These are phyloP conservation scores for Eutrigla gurnardus DNA, from an alignment of 2,797 vertebrate species.

Conservation along the genomic window DNA sequence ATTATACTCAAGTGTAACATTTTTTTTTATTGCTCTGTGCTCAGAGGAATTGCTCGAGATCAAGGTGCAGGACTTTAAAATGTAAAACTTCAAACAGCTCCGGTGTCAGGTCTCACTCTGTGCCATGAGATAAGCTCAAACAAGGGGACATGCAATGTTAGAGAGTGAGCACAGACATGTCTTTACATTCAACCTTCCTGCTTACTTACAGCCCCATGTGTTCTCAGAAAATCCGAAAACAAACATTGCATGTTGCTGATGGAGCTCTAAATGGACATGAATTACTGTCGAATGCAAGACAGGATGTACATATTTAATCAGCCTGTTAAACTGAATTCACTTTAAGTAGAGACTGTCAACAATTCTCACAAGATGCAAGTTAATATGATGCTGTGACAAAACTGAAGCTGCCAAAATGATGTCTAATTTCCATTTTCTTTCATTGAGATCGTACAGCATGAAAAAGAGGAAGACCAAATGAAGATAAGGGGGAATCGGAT, in stretches of 20 bases:
- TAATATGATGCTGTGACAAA: neutral
- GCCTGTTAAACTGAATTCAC: neutral
- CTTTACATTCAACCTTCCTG: neutral
- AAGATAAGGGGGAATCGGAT: neutral
- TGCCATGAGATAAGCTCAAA: slow-evolving; percentile 38
- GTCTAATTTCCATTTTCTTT: neutral
- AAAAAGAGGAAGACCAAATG: neutral
- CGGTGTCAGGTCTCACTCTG: slow-evolving; percentile 22
- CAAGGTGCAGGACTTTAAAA: slow-evolving; percentile 49
- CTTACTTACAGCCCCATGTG: slow-evolving; percentile 38
- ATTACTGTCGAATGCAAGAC: neutral
- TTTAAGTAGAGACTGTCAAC: neutral
- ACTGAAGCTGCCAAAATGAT: neutral
- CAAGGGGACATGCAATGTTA: neutral
- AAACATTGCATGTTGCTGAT: neutral
- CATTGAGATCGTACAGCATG: neutral
- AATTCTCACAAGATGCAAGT: slow-evolving; percentile 2
- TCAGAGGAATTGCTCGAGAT: slow-evolving; percentile 34
- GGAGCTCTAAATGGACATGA: neutral
- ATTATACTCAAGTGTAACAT: slow-evolving; percentile 1
- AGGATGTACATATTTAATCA: neutral
- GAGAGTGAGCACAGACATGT: slow-evolving; percentile 3
- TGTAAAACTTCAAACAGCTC: slow-evolving; percentile 56
- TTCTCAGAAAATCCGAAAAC: neutral
- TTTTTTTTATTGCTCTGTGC: neutral